phyloP scores from a whole-genome alignment of 1,140 invertebrate genomes.

The Brachionus rotundiformis region DNA sequence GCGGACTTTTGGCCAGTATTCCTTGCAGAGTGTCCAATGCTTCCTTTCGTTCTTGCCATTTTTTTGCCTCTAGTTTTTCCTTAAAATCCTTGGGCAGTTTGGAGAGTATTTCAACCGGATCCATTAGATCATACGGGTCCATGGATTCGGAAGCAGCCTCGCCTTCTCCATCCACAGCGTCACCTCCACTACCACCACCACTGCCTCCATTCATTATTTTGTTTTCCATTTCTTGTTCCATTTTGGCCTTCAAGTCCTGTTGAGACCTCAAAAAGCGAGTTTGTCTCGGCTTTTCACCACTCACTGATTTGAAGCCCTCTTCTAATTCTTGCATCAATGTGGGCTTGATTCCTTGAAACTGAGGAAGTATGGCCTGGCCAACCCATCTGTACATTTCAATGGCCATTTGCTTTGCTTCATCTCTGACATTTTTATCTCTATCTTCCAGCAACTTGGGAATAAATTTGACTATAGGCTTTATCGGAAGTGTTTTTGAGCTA shows the following conservation, averaged over 20 bases:
- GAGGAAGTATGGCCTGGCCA: slow-evolving; percentile 80
- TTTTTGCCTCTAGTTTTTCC: slow-evolving; percentile 86
- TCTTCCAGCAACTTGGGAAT: slow-evolving; percentile 80
- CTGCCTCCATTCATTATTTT: slow-evolving; percentile 67
- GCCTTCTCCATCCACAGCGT: slow-evolving; percentile 54
- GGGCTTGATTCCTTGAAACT: slow-evolving; percentile 80
- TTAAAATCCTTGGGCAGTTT: slow-evolving; percentile 93
- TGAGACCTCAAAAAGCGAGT: slow-evolving; percentile 82
- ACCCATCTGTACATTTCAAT: slow-evolving; percentile 92
- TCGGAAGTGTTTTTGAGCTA: slow-evolving; percentile 83
- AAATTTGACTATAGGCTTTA: slow-evolving; percentile 86
- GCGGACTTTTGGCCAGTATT: slow-evolving; percentile 75
- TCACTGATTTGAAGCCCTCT: slow-evolving; percentile 79
- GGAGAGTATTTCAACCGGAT: slow-evolving; percentile 86
- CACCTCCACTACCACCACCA: slow-evolving; percentile 58
- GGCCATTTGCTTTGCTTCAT: slow-evolving; percentile 83
- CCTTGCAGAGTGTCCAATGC: slow-evolving; percentile 78
- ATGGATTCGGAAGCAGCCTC: not conserved
- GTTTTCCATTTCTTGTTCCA: slow-evolving; percentile 70
- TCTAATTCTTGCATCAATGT: slow-evolving; percentile 74
- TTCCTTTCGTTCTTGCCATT: slow-evolving; percentile 95
- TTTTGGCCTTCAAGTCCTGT: slow-evolving; percentile 69
- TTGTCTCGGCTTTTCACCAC: slow-evolving; percentile 72
- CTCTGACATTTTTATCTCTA: slow-evolving; percentile 84
- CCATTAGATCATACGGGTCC: slow-evolving; percentile 71